phyloP scores from a whole-genome alignment of 2,888 invertebrate genomes.

The Argyra leucocephala region DNA sequence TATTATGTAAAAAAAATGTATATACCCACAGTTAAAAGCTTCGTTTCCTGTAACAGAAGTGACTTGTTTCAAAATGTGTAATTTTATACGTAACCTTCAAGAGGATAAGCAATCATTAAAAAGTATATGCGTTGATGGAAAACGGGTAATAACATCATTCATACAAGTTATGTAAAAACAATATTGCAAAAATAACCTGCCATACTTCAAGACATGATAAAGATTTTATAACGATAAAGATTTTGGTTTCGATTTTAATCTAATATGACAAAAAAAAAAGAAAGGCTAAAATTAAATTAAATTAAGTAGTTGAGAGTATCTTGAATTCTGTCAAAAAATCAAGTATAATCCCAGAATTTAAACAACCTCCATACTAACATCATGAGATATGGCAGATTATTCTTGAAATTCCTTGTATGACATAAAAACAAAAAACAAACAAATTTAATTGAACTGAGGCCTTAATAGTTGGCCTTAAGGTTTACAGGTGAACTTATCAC shows the following conservation, averaged over 20 bases:
- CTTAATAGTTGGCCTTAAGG: conserved; percentile 30
- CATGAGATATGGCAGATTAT: too few species aligned
- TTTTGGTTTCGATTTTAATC: background rate
- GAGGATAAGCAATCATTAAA: background rate
- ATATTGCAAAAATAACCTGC: too few species aligned
- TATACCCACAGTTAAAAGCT: conserved; percentile 32
- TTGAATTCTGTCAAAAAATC: too few species aligned
- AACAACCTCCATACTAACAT: too few species aligned
- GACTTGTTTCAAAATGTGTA: conserved; percentile 40
- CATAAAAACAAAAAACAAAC: too few species aligned
- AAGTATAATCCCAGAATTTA: too few species aligned
- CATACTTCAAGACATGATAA: too few species aligned
- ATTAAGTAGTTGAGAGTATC: too few species aligned
- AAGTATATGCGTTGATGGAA: background rate
- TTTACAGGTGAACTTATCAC: conserved; percentile 44
- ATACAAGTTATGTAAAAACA: too few species aligned
- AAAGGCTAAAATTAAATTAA: too few species aligned
- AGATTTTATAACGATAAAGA: background rate
- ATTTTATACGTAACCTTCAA: conserved; percentile 15
- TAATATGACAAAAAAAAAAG: too few species aligned
- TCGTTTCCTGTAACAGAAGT: conserved; percentile 45
- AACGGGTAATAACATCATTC: background rate
- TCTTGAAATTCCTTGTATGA: too few species aligned
- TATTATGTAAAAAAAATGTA: background rate
- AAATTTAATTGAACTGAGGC: conserved; percentile 30